Evolutionary conservation across 2,888 invertebrate species (phyloP), one percentile per base, ranked within the genome.

Genomic region (Cerceris ruficornis): DNA sequence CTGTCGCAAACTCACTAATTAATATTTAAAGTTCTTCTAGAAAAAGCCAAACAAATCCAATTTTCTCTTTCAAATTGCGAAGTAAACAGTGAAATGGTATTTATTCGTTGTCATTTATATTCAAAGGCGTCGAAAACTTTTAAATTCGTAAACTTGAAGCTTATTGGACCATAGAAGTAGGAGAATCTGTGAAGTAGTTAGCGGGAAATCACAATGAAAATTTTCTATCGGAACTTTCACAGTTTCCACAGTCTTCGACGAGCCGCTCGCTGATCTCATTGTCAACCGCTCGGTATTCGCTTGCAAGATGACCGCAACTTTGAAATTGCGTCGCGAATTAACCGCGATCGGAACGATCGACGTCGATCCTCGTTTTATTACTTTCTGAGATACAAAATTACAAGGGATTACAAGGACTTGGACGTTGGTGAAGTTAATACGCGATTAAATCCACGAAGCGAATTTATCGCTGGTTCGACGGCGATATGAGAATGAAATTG

Each of bases 341-440:
- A 70, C 43, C 59, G 15, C 55, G 52, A 79, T 68, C 41, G 62
- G 60, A 65, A 43, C 54, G 52, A n/a, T 76, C 50, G 28, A 41
- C 55, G 54, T 14, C 46, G 50, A 69, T 62, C 60, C 43, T 13
- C 7, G 50, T 8, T 57, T 60, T 17, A 11, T 68, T 57, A 52
- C 14, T 8, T 14, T 9, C 42, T 46, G n/a, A 13, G 14, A 13
- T 5, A 4, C 8, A 7, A 13, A 17, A 17, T 17, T 57, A 17
- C 2, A 17, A 7, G 9, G 17, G 17, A 15, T 57, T 57, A 57
- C 7, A 9, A 7, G 54, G 46, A 46, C 46, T 46, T 46, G 11
- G 9, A 46, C 46, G 28, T 28, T 28, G 28, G 28, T 4, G 28
- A 28, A 28, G 28, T 28, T 28, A 28, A 28, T 28, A 28, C 28